A percentile compares a stretch with the other conserved stretches of the same genome.
These are phyloP conservation scores for Equus przewalskii DNA, from an alignment of 2,113 vertebrate genomes.

Conservation along the genomic window DNA sequence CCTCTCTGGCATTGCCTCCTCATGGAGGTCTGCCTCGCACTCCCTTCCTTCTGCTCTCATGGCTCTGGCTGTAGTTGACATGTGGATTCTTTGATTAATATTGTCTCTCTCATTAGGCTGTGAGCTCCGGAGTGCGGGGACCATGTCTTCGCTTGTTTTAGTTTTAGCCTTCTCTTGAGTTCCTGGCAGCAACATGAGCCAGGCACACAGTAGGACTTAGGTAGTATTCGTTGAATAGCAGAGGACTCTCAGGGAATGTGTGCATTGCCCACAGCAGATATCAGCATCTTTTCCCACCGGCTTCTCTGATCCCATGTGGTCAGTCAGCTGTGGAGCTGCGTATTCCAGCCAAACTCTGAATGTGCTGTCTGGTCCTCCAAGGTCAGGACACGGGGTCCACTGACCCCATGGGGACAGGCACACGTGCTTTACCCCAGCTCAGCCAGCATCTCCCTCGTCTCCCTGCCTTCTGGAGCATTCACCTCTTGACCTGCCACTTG, in stretches of 20 bases:
- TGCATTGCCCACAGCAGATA: rapidly evolving
- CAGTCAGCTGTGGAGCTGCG: neutral
- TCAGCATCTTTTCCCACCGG: neutral
- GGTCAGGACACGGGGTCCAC: neutral
- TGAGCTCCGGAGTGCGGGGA: neutral
- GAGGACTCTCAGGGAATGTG: rapidly evolving
- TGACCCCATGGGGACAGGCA: neutral
- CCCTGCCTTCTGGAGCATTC: neutral
- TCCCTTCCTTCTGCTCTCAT: neutral
- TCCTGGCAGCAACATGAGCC: neutral
- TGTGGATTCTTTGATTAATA: neutral
- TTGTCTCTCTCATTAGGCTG: neutral
- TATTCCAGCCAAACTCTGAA: neutral
- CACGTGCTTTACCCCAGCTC: neutral
- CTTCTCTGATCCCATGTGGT: rapidly evolving
- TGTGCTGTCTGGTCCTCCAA: neutral
- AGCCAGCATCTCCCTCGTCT: neutral
- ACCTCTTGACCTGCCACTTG: neutral
- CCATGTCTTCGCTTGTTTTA: neutral
- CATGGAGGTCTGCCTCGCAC: neutral
- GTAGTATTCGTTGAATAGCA: neutral
- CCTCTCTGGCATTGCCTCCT: neutral
- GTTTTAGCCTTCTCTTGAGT: neutral
- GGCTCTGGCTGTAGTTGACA: neutral
- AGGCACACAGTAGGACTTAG: rapidly evolving